phyloP scores from a whole-genome alignment of 2,113 vertebrate species.

The Corythaixoides concolor region DNA sequence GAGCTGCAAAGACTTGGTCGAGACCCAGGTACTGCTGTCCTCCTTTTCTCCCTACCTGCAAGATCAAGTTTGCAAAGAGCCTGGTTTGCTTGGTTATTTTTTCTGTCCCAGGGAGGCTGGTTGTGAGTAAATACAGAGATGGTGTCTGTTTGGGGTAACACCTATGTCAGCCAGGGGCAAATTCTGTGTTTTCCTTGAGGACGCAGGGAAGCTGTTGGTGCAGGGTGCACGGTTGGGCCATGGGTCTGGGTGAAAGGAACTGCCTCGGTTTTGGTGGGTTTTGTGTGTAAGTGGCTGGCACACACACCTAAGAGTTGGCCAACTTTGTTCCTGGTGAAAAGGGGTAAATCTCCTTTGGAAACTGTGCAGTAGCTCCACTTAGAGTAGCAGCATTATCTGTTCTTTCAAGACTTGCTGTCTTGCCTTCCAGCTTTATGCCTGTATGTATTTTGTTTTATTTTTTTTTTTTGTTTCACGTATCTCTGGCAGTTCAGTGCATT shows the following conservation, averaged over 20 bases:
- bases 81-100: neutral
- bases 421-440: neutral
- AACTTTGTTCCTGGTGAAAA: neutral
- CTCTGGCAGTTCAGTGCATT: neutral
- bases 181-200: neutral
- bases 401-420: neutral
- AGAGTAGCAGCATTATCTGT: neutral
- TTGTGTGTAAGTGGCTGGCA: neutral
- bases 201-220: fast-evolving
- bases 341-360: neutral
- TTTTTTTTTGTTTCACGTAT: neutral
- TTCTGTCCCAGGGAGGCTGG: neutral
- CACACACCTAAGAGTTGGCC: neutral
- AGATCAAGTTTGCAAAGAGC: neutral
- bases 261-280: neutral
- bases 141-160: neutral
- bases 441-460: neutral
- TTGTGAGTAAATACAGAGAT: neutral
- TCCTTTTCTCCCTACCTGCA: neutral
- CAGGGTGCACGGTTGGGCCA: neutral
- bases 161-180: neutral
- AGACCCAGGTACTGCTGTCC: neutral
- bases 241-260: neutral
- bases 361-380: neutral
- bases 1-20: neutral